A percentile compares a stretch with the other conserved stretches of the same genome.
phyloP scores from a whole-genome alignment of 1,140 invertebrate genomes.

The Goniozus legneri region DNA sequence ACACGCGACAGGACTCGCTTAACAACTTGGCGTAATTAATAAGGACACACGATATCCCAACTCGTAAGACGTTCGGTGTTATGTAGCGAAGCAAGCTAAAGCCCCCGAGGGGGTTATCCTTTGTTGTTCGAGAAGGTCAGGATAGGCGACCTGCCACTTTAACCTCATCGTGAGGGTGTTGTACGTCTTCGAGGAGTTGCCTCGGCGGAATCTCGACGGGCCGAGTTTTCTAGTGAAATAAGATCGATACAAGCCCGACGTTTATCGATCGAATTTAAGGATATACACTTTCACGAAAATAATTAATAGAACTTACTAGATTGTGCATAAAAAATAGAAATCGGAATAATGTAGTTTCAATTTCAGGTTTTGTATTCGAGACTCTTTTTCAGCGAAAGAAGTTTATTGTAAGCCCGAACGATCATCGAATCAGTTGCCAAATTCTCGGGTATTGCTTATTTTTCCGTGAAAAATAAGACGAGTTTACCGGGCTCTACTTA shows the following conservation, averaged over 20 bases:
- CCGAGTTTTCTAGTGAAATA: background rate
- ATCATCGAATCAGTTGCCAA: too few relatives aligned
- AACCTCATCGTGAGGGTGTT: slow-evolving; percentile 43
- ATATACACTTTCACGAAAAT: too few relatives aligned
- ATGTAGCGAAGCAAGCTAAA: slow-evolving; percentile 35
- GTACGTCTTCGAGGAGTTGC: slow-evolving; percentile 33
- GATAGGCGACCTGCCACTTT: slow-evolving; percentile 43
- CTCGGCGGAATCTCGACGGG: slow-evolving; percentile 5
- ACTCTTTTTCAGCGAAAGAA: too few relatives aligned
- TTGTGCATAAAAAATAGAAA: too few relatives aligned
- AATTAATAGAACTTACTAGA: too few relatives aligned
- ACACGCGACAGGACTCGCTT: slow-evolving; percentile 47
- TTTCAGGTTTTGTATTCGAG: too few relatives aligned
- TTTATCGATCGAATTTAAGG: too few relatives aligned
- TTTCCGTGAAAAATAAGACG: too few relatives aligned
- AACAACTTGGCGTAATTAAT: slow-evolving; percentile 53
- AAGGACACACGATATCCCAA: slow-evolving; percentile 54
- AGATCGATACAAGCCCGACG: too few relatives aligned
- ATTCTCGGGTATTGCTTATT: too few relatives aligned
- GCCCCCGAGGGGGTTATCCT: slow-evolving; percentile 47
- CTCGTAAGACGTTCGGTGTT: slow-evolving; percentile 39
- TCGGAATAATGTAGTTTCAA: too few relatives aligned
- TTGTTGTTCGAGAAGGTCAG: slow-evolving; percentile 51
- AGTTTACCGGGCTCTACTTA: slow-evolving; percentile 47
- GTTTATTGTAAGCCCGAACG: too few relatives aligned